A percentile compares a stretch with the other conserved stretches of the same genome.
Conservation (phyloP, 2,888 invertebrate species). For the Luperina nickerlii region DNA sequence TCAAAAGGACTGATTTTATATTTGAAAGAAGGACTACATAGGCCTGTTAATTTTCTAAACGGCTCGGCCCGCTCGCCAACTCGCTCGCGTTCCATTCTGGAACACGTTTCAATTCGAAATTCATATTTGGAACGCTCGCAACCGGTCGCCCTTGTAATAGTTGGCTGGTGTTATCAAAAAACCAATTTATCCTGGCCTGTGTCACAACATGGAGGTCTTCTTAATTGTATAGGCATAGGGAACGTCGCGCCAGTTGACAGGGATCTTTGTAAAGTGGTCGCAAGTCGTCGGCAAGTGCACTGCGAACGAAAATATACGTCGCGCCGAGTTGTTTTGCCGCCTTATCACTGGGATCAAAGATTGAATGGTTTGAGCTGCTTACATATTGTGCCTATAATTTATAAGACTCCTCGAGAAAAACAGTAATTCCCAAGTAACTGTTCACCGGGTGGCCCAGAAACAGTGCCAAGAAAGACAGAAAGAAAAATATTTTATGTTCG, state of each 20-base stretch:
- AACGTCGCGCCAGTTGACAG: slow-evolving; percentile 74
- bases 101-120: slow-evolving; percentile 88
- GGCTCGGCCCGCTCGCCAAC: slow-evolving; percentile 67
- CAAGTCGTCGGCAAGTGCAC: slow-evolving; percentile 89
- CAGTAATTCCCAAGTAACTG: too few species aligned
- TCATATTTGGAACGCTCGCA: slow-evolving; percentile 88
- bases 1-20: slow-evolving; percentile 16
- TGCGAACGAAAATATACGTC: slow-evolving; percentile 90
- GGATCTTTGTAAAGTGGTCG: slow-evolving; percentile 79
- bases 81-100: slow-evolving; percentile 79
- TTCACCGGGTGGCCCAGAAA: background rate
- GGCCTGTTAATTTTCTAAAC: slow-evolving; percentile 69
- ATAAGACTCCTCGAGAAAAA: slow-evolving; percentile 41
- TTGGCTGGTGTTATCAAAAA: slow-evolving; percentile 89
- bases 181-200: slow-evolving; percentile 76
- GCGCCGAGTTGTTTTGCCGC: slow-evolving; percentile 89
- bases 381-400: slow-evolving; percentile 57
- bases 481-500: background rate
- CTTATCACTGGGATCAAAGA: slow-evolving; percentile 88
- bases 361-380: slow-evolving; percentile 42
- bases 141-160: slow-evolving; percentile 91
- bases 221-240: slow-evolving; percentile 70
- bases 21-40: slow-evolving; percentile 43
- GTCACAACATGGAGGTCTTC: slow-evolving; percentile 71
- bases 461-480: background rate